Evolutionary conservation across 2,113 vertebrate genomes (phyloP), one percentile per base, ranked within the genome.

Genomic region (Pomatorhinus ruficollis): DNA sequence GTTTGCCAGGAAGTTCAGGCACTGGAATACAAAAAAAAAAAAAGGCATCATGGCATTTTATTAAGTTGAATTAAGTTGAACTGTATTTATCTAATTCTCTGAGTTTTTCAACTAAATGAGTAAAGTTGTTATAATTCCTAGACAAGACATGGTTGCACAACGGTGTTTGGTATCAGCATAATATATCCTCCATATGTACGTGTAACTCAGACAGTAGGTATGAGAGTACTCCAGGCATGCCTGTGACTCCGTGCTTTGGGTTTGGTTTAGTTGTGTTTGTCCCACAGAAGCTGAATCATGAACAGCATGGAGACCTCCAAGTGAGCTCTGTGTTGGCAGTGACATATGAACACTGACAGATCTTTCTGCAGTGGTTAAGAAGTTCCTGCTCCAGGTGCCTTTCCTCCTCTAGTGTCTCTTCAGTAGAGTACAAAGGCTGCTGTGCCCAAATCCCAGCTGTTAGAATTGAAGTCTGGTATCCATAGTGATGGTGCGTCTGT

Each of bases 271-370:
- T 8, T 40, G 0, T 30, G 28, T 2, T 33, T 65, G 30, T 63
- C 59, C 59, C 52, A 35, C 42, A 57, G 66, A 80, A 54, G 10
- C 5, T 39, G 71, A 45, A 11, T 7, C 1, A 74, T 49, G 50
- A 70, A 4, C 39, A 66, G 19, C 71, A 12, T 16, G 88, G 47
- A 88, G 40, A 53, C 17, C 69, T 87, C 77, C 84, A 82, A 10
- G 74, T 16, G 75, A 45, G 28, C 31, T 56, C 0, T 39, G 1
- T n/a, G n/a, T 64, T 57, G 57, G 11, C 50, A 65, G 31, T 30
- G 39, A 11, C 0, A 0, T 27, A 10, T 8, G 12, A 52, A 12
- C 0, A 0, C 68, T 65, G 59, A 52, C 64, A 61, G 18, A 69
- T 40, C 22, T 89, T 83, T 35, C 61, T 91, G 52, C 33, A 18